Conservation (phyloP, 2,797 vertebrate species). For the Benthosema pterotum region DNA sequence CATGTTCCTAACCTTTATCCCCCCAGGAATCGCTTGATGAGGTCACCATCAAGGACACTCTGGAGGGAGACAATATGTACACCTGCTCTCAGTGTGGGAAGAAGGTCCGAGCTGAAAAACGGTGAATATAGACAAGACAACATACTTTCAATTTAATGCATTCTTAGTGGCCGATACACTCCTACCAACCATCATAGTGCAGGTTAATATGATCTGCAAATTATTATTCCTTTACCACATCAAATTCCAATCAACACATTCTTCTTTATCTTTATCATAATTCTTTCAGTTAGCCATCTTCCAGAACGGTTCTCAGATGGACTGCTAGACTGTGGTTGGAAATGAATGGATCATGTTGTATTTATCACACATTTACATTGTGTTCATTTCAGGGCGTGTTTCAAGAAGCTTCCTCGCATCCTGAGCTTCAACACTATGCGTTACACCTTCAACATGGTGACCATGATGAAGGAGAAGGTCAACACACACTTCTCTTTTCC, state of each 20-base stretch:
- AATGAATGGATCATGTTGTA: too few species aligned
- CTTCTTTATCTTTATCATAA: too few species aligned
- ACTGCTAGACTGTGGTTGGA: too few species aligned
- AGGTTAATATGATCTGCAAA: too few species aligned
- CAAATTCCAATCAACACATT: too few species aligned
- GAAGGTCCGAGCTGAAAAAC: constrained; percentile 97
- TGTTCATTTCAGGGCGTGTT: constrained; percentile 87
- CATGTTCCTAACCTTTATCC: neutral
- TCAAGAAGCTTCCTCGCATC: constrained; percentile 98
- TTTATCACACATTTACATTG: neutral
- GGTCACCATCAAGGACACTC: constrained; percentile 98
- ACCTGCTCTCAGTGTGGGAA: constrained; percentile 98
- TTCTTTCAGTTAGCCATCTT: too few species aligned
- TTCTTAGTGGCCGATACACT: too few species aligned
- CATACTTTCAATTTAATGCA: too few species aligned
- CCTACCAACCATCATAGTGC: too few species aligned
- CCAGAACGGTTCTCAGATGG: too few species aligned
- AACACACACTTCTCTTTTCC: constrained; percentile 99
- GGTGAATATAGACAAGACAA: constrained; percentile 69
- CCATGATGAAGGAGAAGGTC: constrained; percentile 99
- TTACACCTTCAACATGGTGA: constrained; percentile 99
- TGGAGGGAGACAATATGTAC: constrained; percentile 99
- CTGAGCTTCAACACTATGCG: constrained; percentile 99
- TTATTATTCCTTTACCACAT: too few species aligned
- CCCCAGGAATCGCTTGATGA: constrained; percentile 95